Evolutionary conservation across 1,140 invertebrate species (phyloP).

Genomic region (Antheraea mylitta): DNA sequence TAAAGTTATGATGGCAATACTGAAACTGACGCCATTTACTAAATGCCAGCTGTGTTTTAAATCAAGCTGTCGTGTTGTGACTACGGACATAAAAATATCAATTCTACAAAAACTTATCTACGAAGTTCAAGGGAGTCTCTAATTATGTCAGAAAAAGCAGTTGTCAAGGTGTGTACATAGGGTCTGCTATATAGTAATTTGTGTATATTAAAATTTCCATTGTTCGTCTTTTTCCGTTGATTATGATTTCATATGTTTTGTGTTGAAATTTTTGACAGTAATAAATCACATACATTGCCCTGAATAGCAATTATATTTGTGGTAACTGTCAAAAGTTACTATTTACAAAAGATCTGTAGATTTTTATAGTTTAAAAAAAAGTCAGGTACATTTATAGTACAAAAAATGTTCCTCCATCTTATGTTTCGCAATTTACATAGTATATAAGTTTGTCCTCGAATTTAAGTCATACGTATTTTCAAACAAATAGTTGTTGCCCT

Average conservation of each 20-base stretch:
- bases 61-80: constrained; percentile 12
- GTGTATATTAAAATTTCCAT: constrained; percentile 39
- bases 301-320: neutral
- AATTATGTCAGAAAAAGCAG: constrained; percentile 54
- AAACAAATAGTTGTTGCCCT: neutral
- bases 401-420: constrained; percentile 22
- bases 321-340: neutral
- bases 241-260: constrained; percentile 43
- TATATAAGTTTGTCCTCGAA: neutral
- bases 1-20: neutral
- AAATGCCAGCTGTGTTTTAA: constrained; percentile 24
- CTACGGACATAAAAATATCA: neutral
- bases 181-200: constrained; percentile 19
- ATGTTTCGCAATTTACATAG: constrained; percentile 23
- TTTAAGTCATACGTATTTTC: neutral
- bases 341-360: neutral
- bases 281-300: neutral
- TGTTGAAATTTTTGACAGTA: constrained; percentile 3
- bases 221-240: constrained; percentile 59
- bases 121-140: neutral
- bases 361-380: neutral
- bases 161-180: constrained; percentile 50
- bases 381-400: neutral
- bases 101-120: neutral
- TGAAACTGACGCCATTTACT: constrained; percentile 22